Evolutionary conservation across 1,140 invertebrate species (phyloP).

Genomic region (Lucilia cuprina): DNA sequence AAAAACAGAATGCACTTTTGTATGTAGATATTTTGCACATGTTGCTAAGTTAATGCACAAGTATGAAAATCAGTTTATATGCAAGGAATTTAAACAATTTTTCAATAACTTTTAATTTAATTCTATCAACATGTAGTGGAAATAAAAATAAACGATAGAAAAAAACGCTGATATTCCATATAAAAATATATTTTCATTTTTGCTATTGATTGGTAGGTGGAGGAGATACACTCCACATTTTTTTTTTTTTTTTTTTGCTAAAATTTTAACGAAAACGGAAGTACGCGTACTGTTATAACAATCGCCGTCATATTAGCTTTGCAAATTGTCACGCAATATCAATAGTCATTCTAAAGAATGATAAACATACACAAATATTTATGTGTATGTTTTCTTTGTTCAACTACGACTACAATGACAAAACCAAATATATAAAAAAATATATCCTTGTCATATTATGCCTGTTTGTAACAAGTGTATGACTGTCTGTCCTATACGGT

Average conservation of each 20-base stretch:
- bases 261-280: slow-evolving; percentile 17
- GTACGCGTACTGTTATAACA: slow-evolving; percentile 23
- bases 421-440: neutral
- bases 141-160: neutral
- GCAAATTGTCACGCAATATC: slow-evolving; percentile 32
- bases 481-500: no score
- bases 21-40: neutral
- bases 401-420: no score
- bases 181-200: neutral
- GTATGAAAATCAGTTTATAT: neutral
- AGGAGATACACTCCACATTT: no score
- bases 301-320: slow-evolving; percentile 29
- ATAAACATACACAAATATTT: no score
- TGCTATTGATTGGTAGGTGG: neutral
- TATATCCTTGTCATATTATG: neutral
- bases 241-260: no score
- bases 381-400: neutral
- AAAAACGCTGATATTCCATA: neutral
- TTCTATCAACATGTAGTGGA: neutral
- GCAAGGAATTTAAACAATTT: neutral
- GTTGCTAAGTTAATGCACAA: neutral
- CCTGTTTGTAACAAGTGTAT: no score
- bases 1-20: neutral
- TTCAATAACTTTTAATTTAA: neutral
- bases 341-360: neutral